A percentile compares a stretch with the other conserved stretches of the same genome.
Conservation (phyloP, 2,113 vertebrate species). For the Callipepla squamata region DNA sequence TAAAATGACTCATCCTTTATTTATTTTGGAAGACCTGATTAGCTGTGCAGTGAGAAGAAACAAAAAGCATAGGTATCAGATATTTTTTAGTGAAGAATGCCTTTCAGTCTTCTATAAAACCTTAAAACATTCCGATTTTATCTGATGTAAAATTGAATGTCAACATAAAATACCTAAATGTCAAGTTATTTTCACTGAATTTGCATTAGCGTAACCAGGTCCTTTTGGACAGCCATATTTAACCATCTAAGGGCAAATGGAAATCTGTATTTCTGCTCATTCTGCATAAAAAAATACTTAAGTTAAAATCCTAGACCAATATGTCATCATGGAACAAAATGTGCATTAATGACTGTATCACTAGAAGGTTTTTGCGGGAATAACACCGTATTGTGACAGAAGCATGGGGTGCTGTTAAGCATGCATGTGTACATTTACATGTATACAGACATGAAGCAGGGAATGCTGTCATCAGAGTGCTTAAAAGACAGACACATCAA, state of each 20-base stretch:
- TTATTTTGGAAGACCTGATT: neutral
- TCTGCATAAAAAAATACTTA: neutral
- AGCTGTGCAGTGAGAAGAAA: neutral
- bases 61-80: neutral
- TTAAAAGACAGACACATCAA: neutral
- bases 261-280: neutral
- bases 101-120: neutral
- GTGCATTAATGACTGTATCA: no score
- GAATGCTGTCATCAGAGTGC: neutral
- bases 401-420: neutral
- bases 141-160: neutral
- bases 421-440: rapidly evolving
- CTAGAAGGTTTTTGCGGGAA: neutral
- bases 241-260: neutral
- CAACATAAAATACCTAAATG: conserved; percentile 28
- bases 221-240: neutral
- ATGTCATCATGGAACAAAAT: neutral
- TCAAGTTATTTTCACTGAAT: neutral
- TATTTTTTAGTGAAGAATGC: neutral
- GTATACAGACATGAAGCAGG: neutral
- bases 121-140: neutral
- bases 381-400: neutral
- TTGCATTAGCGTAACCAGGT: neutral
- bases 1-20: neutral
- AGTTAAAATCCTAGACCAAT: neutral